Conservation (phyloP, 2,888 invertebrate genomes). For the Ochlodes sylvanus region DNA sequence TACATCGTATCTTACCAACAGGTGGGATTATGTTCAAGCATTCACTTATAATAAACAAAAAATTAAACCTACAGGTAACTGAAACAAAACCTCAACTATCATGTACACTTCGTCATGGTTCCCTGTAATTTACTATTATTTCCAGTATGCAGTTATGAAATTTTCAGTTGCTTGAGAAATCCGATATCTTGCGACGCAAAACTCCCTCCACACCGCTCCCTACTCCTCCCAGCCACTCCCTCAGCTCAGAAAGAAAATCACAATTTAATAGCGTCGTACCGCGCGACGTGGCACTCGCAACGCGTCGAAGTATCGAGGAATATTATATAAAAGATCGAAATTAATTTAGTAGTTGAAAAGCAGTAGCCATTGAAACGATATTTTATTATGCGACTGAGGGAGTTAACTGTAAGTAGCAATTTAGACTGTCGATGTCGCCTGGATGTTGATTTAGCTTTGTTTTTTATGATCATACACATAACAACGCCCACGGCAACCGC, state of each 20-base stretch:
- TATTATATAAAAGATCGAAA: conserved; percentile 16
- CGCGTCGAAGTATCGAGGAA: conserved; percentile 1
- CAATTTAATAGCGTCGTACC: conserved; percentile 66
- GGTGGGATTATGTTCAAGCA: no score
- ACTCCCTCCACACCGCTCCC: conserved; percentile 2
- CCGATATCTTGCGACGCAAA: conserved; percentile 6
- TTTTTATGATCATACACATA: no score
- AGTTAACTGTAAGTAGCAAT: no score
- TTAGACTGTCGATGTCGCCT: no score
- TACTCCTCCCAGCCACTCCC: conserved; percentile 49
- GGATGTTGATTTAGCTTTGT: no score
- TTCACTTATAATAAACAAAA: no score
- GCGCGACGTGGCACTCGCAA: conserved; percentile 33
- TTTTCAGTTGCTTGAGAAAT: conserved; percentile 4
- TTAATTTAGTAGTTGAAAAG: background rate
- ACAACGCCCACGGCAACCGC: no score
- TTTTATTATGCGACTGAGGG: no score
- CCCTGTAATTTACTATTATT: background rate
- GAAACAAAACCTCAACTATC: no score
- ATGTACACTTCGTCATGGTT: background rate
- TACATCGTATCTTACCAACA: no score
- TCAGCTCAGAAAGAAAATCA: conserved; percentile 62
- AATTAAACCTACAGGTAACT: no score
- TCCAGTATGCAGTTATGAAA: background rate
- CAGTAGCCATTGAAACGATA: no score